Evolutionary conservation across 2,888 invertebrate genomes (phyloP).

Genomic region (Caenorhabditis becei): DNA sequence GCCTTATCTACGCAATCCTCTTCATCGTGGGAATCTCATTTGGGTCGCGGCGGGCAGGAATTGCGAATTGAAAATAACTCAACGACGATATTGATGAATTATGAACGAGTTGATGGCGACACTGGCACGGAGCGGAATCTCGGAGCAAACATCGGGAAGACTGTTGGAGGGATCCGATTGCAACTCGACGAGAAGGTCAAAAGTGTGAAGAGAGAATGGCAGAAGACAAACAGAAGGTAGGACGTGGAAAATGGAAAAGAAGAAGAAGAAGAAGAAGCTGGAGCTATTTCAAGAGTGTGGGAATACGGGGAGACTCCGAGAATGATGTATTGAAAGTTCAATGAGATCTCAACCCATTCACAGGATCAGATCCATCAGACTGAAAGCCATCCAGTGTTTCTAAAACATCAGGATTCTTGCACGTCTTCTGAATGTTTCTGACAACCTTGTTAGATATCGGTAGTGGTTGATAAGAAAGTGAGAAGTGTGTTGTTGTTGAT

Average conservation of each 20-base stretch:
- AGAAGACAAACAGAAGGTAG: background rate
- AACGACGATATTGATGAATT: slow-evolving; percentile 42
- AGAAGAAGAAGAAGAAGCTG: background rate
- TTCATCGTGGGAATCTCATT: slow-evolving; percentile 35
- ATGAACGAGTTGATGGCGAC: slow-evolving; percentile 14
- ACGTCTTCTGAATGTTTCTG: too few relatives aligned
- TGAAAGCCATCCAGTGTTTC: too few relatives aligned
- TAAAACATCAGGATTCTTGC: too few relatives aligned
- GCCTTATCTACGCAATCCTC: slow-evolving; percentile 17
- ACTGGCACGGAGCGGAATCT: background rate
- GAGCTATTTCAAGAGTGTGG: slow-evolving; percentile 12
- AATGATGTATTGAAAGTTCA: slow-evolving; percentile 5
- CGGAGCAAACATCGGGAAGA: slow-evolving; percentile 29
- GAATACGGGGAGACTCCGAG: background rate
- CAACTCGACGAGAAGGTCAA: slow-evolving; percentile 21
- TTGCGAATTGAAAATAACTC: slow-evolving; percentile 15
- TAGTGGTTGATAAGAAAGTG: too few relatives aligned
- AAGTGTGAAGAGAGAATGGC: background rate
- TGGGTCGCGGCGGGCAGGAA: too few relatives aligned
- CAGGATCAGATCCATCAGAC: too few relatives aligned
- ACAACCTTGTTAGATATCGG: too few relatives aligned
- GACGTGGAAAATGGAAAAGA: background rate
- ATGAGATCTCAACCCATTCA: too few relatives aligned
- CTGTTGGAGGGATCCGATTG: slow-evolving; percentile 30
- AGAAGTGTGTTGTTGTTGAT: too few relatives aligned